Conservation (phyloP, 2,797 vertebrate genomes). For the Lophotriccus pileatus region DNA sequence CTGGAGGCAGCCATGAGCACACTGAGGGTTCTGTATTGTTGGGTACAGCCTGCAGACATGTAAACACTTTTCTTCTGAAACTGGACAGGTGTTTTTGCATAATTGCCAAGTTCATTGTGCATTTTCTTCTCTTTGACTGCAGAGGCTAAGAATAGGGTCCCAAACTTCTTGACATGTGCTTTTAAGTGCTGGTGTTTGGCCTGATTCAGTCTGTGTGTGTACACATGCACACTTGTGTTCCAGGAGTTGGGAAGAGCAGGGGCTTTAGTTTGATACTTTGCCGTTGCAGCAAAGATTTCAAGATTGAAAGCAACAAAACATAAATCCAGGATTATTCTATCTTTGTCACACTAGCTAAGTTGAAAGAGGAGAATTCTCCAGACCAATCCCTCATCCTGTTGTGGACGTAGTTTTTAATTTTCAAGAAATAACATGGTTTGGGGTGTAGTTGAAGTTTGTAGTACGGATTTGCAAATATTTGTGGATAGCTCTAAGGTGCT, state of each 20-base stretch:
- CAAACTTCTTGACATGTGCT: not conserved
- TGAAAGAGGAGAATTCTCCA: not conserved
- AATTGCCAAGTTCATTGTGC: not conserved
- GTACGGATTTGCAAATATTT: not conserved
- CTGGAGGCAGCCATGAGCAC: rapidly evolving
- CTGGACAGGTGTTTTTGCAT: not conserved
- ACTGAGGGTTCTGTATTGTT: not conserved
- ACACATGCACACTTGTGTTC: rapidly evolving
- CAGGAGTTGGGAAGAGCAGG: not conserved
- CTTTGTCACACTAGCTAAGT: not conserved
- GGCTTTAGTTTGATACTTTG: not conserved
- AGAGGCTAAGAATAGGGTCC: not conserved
- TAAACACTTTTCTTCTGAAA: not conserved
- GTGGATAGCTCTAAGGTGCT: not conserved
- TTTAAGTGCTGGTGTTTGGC: not conserved
- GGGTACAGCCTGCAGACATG: not conserved
- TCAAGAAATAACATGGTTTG: not conserved
- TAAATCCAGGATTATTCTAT: not conserved
- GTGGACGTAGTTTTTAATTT: not conserved
- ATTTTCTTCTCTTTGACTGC: not conserved
- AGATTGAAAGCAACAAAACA: not conserved
- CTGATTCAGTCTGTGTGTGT: not conserved
- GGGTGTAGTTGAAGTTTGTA: not conserved
- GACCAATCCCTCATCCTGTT: not conserved
- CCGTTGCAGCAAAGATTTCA: not conserved